Conservation (phyloP, 2,888 invertebrate species). For the Hololepta plana region DNA sequence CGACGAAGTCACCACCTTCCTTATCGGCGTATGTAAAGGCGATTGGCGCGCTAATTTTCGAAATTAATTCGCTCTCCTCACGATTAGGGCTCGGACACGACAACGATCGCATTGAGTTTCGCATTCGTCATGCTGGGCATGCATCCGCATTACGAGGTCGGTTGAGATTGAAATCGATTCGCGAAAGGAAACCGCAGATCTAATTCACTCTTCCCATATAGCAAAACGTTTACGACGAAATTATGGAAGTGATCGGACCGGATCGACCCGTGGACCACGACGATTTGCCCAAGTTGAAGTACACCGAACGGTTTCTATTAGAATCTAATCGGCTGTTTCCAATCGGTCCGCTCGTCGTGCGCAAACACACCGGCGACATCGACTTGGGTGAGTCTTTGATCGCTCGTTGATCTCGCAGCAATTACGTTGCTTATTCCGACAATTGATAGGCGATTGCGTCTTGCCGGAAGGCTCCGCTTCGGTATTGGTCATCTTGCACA, state of each 20-base stretch:
- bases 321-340: neutral
- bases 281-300: neutral
- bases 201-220: too few species aligned
- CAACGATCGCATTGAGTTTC: neutral
- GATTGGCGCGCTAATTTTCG: neutral
- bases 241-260: slow-evolving; percentile 1
- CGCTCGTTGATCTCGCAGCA: too few species aligned
- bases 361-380: too few species aligned
- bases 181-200: neutral
- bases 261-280: neutral
- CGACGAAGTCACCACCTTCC: slow-evolving; percentile 36
- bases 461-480: too few species aligned
- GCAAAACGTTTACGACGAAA: neutral
- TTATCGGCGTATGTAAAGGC: slow-evolving; percentile 32
- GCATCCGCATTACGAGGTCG: neutral
- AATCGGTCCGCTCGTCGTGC: neutral
- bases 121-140: neutral
- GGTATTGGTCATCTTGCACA: too few species aligned
- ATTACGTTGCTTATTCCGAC: too few species aligned
- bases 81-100: slow-evolving; percentile 1
- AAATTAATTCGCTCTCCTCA: neutral
- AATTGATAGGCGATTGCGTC: too few species aligned
- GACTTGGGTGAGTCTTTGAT: too few species aligned
- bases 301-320: neutral
- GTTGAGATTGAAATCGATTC: neutral